Conservation (phyloP, 2,113 vertebrate genomes). For the Lampris incognitus region DNA sequence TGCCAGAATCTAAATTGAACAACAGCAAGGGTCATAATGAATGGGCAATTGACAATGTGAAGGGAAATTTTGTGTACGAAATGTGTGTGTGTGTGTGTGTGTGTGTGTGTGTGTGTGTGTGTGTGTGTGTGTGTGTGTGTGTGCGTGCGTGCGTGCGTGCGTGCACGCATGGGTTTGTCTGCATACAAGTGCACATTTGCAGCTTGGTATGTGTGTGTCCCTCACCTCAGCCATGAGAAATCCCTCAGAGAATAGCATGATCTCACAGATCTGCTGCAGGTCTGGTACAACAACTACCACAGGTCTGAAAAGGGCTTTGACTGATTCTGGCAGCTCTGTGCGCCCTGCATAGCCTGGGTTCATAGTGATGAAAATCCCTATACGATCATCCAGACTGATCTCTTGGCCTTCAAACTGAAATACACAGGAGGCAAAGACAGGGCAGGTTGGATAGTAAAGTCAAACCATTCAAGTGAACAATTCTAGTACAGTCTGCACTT, state of each 20-base stretch:
- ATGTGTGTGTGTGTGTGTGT: neutral
- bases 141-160: neutral
- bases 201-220: neutral
- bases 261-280: conserved; percentile 97
- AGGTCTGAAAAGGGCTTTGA: conserved; percentile 96
- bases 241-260: conserved; percentile 98
- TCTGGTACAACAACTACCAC: conserved; percentile 97
- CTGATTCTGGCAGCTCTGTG: conserved; percentile 95
- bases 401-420: conserved; percentile 94
- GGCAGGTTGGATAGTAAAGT: too few relatives aligned
- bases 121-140: neutral
- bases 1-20: conserved; percentile 85
- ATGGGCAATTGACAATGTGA: neutral
- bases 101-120: conserved; percentile 1
- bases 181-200: neutral
- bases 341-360: conserved; percentile 96
- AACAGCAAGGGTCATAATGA: neutral
- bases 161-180: neutral
- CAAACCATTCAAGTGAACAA: neutral
- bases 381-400: conserved; percentile 87
- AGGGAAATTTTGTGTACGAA: too few relatives aligned
- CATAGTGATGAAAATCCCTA: conserved; percentile 99
- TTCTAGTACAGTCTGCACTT: too few relatives aligned
- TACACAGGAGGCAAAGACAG: neutral
- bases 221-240: conserved; percentile 93